phyloP scores from a whole-genome alignment of 2,113 vertebrate genomes.

The Ceyx cyanopectus region DNA sequence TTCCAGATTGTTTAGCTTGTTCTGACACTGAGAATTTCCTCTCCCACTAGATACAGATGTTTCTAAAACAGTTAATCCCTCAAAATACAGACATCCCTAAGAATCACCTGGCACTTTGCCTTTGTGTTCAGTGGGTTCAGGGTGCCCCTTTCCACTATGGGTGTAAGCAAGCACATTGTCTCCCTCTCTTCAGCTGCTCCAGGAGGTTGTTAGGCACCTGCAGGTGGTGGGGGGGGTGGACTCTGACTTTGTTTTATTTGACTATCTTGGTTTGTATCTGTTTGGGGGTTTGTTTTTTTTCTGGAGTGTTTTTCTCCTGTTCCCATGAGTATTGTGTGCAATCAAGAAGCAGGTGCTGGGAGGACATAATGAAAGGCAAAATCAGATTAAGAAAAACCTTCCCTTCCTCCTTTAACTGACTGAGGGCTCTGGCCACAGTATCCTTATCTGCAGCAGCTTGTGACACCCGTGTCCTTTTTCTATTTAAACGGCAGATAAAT shows the following conservation, averaged over 20 bases:
- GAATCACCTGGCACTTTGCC: not conserved
- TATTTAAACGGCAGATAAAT: not conserved
- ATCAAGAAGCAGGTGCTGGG: not conserved
- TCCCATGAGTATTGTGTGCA: not conserved
- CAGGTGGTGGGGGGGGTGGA: not conserved
- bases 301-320: not conserved
- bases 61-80: not conserved
- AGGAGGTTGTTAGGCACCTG: not conserved
- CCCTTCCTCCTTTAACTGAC: not conserved
- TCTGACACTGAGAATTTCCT: slow-evolving; percentile 4
- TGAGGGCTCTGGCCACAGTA: not conserved
- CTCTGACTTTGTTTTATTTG: not conserved
- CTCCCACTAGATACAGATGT: not conserved
- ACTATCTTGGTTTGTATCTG: not conserved
- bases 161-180: not conserved
- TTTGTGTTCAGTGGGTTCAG: not conserved
- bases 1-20: slow-evolving; percentile 4
- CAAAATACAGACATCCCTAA: not conserved
- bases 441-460: not conserved
- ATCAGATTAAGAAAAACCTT: not conserved
- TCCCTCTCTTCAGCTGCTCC: not conserved
- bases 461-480: not conserved
- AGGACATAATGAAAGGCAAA: not conserved
- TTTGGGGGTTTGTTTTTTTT: not conserved
- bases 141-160: not conserved